phyloP scores from a whole-genome alignment of 2,888 invertebrate species.

The Baronia brevicornis region DNA sequence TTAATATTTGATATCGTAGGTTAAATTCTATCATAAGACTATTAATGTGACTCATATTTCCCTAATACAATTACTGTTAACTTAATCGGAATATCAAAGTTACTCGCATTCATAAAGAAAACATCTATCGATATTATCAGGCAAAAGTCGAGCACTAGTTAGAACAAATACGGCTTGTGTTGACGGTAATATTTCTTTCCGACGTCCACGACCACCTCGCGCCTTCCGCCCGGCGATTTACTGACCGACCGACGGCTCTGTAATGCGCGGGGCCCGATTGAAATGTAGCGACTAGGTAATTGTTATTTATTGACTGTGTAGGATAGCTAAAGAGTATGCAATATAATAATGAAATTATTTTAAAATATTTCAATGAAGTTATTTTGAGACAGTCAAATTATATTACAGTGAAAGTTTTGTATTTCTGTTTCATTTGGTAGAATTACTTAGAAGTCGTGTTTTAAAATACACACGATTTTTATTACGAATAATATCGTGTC shows the following conservation, averaged over 20 bases:
- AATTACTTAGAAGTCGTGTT: too few species aligned
- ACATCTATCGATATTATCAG: too few species aligned
- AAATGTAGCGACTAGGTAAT: constrained; percentile 54
- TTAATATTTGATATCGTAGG: too few species aligned
- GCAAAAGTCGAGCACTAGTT: constrained; percentile 32
- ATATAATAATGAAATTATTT: background rate
- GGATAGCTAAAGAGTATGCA: constrained; percentile 12
- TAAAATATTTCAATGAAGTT: background rate
- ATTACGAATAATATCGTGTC: too few species aligned
- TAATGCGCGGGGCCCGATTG: constrained; percentile 43
- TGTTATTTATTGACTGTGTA: constrained; percentile 48
- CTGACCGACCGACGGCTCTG: constrained; percentile 24
- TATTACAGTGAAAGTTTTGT: too few species aligned
- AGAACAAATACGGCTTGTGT: constrained; percentile 36
- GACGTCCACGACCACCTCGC: constrained; percentile 35
- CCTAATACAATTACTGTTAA: too few species aligned
- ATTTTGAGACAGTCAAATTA: background rate
- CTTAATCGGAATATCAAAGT: too few species aligned
- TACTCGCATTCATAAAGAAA: too few species aligned
- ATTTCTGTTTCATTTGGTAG: too few species aligned
- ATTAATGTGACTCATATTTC: too few species aligned
- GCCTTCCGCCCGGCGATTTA: constrained; percentile 39
- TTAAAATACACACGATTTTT: too few species aligned
- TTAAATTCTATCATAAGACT: too few species aligned
- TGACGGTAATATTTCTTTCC: constrained; percentile 65